Evolutionary conservation across 1,140 invertebrate genomes (phyloP), one percentile per base, ranked within the genome.

Genomic region (Anthonomus grandis): DNA sequence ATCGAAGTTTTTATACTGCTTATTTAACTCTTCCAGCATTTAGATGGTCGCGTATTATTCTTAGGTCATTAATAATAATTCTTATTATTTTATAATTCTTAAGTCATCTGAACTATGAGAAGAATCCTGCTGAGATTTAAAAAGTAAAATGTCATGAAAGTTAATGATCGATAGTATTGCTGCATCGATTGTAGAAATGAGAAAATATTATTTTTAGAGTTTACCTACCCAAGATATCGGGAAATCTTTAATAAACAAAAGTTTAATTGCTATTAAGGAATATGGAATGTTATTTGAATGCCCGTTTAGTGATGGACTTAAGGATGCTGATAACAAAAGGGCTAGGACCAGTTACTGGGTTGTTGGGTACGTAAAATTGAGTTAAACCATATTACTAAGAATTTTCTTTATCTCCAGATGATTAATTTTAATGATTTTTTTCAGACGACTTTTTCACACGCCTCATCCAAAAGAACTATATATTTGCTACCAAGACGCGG

Each of bases 231-330:
- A 84, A 56, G 79, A 83, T 51, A 70, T 77, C 25, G 75, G 78
- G 13, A 83, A 79, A 68, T 77, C 76, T 17, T 72, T 77, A 22
- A 78, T 83, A 57, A 73, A 87, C 60, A 87, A 87, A 74, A 86
- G 85, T 65, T 74, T 90, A 39, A 83, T 89, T 10, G 84, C 88
- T 3, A 84, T 91, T 25, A 88, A 87, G 71, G 86, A 89, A 65
- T 82, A 87, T 64, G 86, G 86, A 1, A 79, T 84, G 27, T 63
- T 88, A 19, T 84, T 85, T 64, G 77, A 82, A 57, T 81, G 76
- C 70, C 72, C 61, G 15, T 63, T 57, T 48, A 36, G 61, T 13
- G 72, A 70, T 51, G n/a, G n/a, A n/a, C 17, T 34, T 65, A 70
- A 45, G 60, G 51, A 34, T 53, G 63, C 50, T 15, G 57, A 59